Percentiles rank a stretch among this genome's conserved stretches.
These are phyloP conservation scores for Mus spicilegus DNA, from an alignment of 2,113 vertebrate genomes.

Conservation along the genomic window DNA sequence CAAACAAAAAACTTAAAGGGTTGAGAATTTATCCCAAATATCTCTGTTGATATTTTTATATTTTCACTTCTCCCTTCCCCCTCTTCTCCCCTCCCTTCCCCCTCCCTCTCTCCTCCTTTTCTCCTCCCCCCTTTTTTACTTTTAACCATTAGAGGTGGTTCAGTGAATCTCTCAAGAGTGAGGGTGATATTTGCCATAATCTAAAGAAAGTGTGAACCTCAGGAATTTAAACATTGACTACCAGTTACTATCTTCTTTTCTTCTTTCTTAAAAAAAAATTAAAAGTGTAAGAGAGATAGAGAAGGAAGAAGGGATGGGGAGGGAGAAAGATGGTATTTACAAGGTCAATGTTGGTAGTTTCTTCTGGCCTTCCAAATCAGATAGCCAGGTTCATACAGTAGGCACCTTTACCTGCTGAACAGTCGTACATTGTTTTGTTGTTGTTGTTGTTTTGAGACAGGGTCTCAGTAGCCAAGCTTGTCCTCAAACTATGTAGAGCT, in stretches of 20 bases:
- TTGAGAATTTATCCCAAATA: neutral
- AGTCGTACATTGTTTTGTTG: no score
- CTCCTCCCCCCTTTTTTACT: neutral
- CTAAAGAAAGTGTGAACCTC: neutral
- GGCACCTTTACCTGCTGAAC: no score
- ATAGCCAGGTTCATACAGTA: no score
- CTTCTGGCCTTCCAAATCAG: no score
- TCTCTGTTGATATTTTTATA: neutral
- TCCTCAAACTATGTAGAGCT: no score
- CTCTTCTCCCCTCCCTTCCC: neutral
- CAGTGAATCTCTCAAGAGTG: neutral
- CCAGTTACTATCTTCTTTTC: neutral
- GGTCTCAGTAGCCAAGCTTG: no score
- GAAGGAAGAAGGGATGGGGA: no score
- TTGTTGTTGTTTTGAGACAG: no score
- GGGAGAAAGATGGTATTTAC: no score
- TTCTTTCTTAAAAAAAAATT: neutral
- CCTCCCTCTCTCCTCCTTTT: neutral
- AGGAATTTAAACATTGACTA: neutral
- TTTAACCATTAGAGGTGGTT: neutral
- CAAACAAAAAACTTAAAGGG: neutral
- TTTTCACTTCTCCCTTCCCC: neutral
- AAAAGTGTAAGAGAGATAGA: neutral
- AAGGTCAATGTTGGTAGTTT: no score
- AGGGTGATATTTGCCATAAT: neutral